phyloP scores from a whole-genome alignment of 2,113 vertebrate species.

The Phylloscopus trochiloides region DNA sequence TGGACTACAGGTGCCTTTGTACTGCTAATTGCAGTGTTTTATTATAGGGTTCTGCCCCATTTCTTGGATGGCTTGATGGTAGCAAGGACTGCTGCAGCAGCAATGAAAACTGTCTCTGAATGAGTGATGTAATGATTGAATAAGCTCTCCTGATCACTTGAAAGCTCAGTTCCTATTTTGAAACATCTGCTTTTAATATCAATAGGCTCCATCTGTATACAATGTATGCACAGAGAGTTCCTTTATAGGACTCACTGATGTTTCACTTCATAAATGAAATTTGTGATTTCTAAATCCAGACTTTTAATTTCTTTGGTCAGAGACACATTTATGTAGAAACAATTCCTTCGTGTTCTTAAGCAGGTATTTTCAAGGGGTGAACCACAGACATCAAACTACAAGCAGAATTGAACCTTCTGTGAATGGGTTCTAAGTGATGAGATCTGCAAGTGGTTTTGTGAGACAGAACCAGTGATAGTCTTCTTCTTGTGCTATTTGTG shows the following conservation, averaged over 20 bases:
- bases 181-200: neutral
- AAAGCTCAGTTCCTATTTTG: neutral
- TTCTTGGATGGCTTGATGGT: neutral
- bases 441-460: neutral
- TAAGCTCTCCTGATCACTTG: neutral
- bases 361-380: neutral
- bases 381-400: neutral
- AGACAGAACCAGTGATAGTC: neutral
- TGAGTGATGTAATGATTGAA: neutral
- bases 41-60: neutral
- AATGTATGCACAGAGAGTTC: neutral
- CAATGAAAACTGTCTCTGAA: neutral
- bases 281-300: neutral
- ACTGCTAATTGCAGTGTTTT: constrained; percentile 60
- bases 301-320: neutral
- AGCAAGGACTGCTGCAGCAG: neutral
- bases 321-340: neutral
- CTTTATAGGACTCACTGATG: neutral
- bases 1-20: neutral
- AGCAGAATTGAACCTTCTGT: neutral
- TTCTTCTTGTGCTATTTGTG: neutral
- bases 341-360: neutral
- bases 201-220: neutral
- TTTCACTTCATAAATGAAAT: neutral
- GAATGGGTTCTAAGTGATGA: neutral